These are phyloP conservation scores for Zaprionus tsacasi DNA, from an alignment of 1,140 invertebrate genomes.

Conservation along the genomic window DNA sequence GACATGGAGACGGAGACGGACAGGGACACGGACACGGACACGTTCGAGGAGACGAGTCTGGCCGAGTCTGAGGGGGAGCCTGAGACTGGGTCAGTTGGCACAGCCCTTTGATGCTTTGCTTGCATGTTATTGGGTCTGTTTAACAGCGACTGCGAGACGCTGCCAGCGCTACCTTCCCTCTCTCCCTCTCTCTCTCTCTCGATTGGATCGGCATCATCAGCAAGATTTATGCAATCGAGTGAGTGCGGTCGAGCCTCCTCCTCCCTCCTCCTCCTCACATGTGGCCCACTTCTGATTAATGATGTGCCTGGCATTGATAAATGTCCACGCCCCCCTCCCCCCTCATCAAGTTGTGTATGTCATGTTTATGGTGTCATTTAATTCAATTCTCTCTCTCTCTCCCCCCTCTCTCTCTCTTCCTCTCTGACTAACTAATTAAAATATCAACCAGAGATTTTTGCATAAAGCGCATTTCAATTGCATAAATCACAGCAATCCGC, in stretches of 20 bases:
- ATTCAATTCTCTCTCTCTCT: conserved; percentile 15
- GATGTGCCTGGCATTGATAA: conserved; percentile 52
- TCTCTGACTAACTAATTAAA: conserved; percentile 34
- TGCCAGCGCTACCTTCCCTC: not conserved
- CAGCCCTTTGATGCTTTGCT: conserved; percentile 53
- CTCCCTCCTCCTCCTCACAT: too few species aligned
- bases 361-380: conserved; percentile 21
- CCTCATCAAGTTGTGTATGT: not conserved
- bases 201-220: conserved; percentile 19
- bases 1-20: not conserved
- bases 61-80: not conserved
- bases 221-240: conserved; percentile 39
- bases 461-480: conserved; percentile 32
- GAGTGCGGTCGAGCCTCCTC: not conserved
- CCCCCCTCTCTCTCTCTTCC: not conserved
- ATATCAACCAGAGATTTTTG: conserved; percentile 26
- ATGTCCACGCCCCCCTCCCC: not conserved
- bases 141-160: conserved; percentile 30
- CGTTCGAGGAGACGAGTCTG: not conserved
- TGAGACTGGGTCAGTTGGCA: conserved; percentile 45
- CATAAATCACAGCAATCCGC: conserved; percentile 33
- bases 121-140: conserved; percentile 72
- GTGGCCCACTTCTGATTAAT: conserved; percentile 62
- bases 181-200: conserved; percentile 5
- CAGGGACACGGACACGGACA: not conserved